Base-by-base conservation (phyloP, 2,113 vertebrate species). In the Bufo gargarizans region DNA sequence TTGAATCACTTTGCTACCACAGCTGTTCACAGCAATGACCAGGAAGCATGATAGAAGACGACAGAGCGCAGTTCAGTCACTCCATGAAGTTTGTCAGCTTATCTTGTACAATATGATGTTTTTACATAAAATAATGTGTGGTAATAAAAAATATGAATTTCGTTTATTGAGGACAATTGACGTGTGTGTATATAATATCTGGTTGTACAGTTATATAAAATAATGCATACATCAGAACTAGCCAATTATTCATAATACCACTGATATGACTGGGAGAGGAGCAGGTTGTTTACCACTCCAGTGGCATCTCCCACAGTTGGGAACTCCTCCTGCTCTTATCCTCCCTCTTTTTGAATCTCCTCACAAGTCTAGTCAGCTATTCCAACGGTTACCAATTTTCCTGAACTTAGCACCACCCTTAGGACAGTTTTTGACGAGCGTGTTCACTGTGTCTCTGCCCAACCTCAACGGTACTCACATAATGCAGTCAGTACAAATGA, bases 21-120 rank as follows among this genome's bases (percentile, higher is more conserved):
- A 86, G 59, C 71, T 86, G 72, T 86, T 50, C 85, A 86, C 65
- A 33, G 65, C 49, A 33, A 33, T 74, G 67, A 58, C 49, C 82
- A 84, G 22, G 55, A 58, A 58, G 59, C 22, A 80, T 33, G 77
- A 58, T 17, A 33, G 77, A 76, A 20, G 72, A 76, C 16, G 72
- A 49, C 11, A 10, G 72, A 47, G 72, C 45, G 14, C 17, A 71
- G 69, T 45, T 45, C 13, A 10, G 6, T 3, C 17, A 49, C 45
- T 20, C 4, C 47, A 50, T 76, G 16, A 20, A 76, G 47, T 7
- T 72, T 72, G 69, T 45, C 14, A 16, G 33, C 69, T 2, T 13
- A 45, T 6, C 6, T 72, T 45, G 45, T 43, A 45, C 43, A 45
- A 45, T 45, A 43, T 20, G 6, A 69, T 17, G 45, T 16, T 16